Evolutionary conservation across 1,140 invertebrate genomes (phyloP).

Genomic region (Brachionus plicatilis): DNA sequence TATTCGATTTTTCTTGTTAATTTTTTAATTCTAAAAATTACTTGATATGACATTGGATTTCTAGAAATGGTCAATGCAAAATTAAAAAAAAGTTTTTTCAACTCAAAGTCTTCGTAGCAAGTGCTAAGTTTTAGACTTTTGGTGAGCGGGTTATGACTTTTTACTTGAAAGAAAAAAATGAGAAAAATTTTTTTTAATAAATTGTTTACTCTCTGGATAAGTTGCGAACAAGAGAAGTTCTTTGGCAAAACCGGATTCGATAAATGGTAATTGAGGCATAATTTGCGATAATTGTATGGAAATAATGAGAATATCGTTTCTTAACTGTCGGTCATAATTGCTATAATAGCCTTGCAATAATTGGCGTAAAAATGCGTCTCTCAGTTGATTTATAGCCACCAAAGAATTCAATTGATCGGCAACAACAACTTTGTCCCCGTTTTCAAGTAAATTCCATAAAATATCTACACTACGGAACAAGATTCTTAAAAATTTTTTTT

Average conservation of each 20-base stretch:
- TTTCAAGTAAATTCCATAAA: slow-evolving; percentile 54
- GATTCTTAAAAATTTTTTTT: slow-evolving; percentile 38
- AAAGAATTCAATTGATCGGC: slow-evolving; percentile 50
- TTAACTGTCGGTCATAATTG: slow-evolving; percentile 53
- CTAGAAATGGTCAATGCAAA: slow-evolving; percentile 51
- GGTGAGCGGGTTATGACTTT: slow-evolving; percentile 53
- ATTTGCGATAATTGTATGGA: slow-evolving; percentile 47
- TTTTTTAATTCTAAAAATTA: slow-evolving; percentile 40
- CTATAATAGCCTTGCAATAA: slow-evolving; percentile 54
- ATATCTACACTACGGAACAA: slow-evolving; percentile 54
- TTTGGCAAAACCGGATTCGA: slow-evolving; percentile 55
- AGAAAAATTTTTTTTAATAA: not conserved
- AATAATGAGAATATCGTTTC: slow-evolving; percentile 54
- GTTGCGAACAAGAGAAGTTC: slow-evolving; percentile 54
- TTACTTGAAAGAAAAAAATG: slow-evolving; percentile 46
- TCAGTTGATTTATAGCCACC: slow-evolving; percentile 50
- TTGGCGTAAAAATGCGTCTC: slow-evolving; percentile 54
- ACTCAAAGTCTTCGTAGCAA: slow-evolving; percentile 56
- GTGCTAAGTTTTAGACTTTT: slow-evolving; percentile 53
- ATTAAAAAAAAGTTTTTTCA: slow-evolving; percentile 55
- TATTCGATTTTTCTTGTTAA: not conserved
- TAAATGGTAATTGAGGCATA: slow-evolving; percentile 52
- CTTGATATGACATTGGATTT: slow-evolving; percentile 48
- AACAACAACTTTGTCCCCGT: slow-evolving; percentile 47
- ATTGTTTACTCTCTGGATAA: slow-evolving; percentile 52